These are phyloP conservation scores for Pseudachorutes palmiensis DNA, from an alignment of 1,140 invertebrate species.

Conservation along the genomic window DNA sequence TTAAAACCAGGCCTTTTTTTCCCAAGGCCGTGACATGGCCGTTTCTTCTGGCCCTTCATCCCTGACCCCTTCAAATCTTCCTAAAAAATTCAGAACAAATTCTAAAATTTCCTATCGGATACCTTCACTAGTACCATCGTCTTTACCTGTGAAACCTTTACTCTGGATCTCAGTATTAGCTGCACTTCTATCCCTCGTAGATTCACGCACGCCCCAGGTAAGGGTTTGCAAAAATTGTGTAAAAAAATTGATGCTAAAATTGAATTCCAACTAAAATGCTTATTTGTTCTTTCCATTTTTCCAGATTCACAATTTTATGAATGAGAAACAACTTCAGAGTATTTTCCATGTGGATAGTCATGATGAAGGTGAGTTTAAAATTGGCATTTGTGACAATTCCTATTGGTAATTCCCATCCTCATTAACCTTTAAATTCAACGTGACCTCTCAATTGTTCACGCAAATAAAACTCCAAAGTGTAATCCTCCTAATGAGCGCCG, in stretches of 20 bases:
- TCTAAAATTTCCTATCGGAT: neutral
- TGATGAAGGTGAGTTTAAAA: constrained; percentile 52
- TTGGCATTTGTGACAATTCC: neutral
- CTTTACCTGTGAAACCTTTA: constrained; percentile 16
- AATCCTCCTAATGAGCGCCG: neutral
- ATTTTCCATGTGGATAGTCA: constrained; percentile 71
- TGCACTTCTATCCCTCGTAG: constrained; percentile 22
- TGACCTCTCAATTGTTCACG: too few species aligned
- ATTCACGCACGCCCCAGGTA: constrained; percentile 30
- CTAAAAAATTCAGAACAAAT: neutral
- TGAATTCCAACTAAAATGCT: neutral
- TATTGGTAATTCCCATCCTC: neutral
- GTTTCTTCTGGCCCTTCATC: constrained; percentile 23
- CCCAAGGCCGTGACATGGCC: constrained; percentile 36
- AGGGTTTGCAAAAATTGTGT: constrained; percentile 14
- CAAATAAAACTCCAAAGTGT: neutral
- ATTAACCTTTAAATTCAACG: neutral
- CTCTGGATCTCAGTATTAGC: constrained; percentile 37
- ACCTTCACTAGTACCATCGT: constrained; percentile 4
- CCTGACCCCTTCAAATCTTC: neutral
- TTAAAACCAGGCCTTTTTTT: constrained; percentile 20
- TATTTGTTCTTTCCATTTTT: constrained; percentile 8
- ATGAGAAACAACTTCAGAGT: constrained; percentile 62
- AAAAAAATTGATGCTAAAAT: neutral
- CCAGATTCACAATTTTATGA: constrained; percentile 70